Evolutionary conservation across 2,113 vertebrate species (phyloP).

Genomic region (Mesocricetus auratus): DNA sequence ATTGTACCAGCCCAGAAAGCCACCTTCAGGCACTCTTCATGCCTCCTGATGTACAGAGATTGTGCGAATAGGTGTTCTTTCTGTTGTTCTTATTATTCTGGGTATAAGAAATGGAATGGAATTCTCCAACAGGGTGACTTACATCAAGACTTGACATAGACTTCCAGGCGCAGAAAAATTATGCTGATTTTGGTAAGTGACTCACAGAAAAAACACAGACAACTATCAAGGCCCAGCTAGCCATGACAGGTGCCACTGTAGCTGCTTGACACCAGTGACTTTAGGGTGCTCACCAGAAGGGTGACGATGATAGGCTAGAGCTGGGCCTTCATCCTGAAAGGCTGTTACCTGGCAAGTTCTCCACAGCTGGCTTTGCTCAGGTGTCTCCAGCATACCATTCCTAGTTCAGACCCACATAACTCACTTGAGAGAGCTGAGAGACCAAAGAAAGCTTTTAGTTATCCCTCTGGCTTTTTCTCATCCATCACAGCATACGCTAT

Average conservation of each 20-base stretch:
- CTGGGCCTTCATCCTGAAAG: not conserved
- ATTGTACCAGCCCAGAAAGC: not conserved
- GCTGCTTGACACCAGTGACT: not conserved
- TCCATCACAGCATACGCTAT: not conserved
- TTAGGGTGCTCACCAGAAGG: not conserved
- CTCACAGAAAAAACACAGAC: accelerated
- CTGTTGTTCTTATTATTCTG: not conserved
- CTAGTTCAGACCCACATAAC: not conserved
- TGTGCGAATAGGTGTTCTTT: not conserved
- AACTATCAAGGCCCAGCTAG: not conserved
- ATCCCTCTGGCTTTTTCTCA: not conserved
- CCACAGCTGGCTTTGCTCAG: not conserved
- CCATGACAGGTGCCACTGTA: accelerated
- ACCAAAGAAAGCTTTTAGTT: not conserved
- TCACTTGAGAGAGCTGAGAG: not conserved
- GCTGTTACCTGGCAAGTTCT: not conserved
- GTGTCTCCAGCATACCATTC: not conserved
- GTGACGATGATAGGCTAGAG: not conserved
- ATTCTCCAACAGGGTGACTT: not conserved
- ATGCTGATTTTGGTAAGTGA: accelerated
- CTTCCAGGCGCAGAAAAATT: not conserved
- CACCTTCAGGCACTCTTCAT: not conserved
- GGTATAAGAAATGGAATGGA: not conserved
- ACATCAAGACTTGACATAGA: not conserved
- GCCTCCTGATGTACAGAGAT: not conserved